These are phyloP conservation scores for Pogonophryne albipinna DNA, from an alignment of 2,797 vertebrate species.

Conservation along the genomic window DNA sequence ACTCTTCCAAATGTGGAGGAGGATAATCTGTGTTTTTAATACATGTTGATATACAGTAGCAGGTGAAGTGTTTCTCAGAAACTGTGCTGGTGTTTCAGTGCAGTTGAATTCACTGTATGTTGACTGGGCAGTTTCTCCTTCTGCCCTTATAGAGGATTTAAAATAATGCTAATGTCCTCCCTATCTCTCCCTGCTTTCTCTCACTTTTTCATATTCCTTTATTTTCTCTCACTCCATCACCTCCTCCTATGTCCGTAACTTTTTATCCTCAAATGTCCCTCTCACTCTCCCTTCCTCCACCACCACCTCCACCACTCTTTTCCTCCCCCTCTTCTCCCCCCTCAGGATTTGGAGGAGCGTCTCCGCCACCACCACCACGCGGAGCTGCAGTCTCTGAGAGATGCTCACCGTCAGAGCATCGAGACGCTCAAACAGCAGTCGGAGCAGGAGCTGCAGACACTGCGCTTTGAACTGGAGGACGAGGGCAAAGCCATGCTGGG, in stretches of 20 bases:
- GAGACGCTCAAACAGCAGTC: constrained; percentile 96
- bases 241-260: constrained; percentile 10
- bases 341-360: constrained; percentile 92
- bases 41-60: neutral
- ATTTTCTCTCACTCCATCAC: constrained; percentile 10
- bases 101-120: neutral
- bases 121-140: constrained; percentile 9
- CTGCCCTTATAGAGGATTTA: constrained; percentile 1
- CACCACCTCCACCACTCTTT: neutral
- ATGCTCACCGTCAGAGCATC: constrained; percentile 94
- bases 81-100: neutral
- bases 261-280: constrained; percentile 15
- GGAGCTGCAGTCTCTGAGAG: constrained; percentile 93
- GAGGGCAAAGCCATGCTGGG: constrained; percentile 99
- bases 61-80: neutral
- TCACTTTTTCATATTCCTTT: constrained; percentile 14
- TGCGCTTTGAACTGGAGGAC: constrained; percentile 97
- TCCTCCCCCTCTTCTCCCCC: neutral
- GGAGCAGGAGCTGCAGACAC: constrained; percentile 96
- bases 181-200: neutral
- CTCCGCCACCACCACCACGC: constrained; percentile 93
- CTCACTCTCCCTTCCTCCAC: neutral
- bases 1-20: neutral
- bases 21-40: neutral
- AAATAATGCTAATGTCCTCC: constrained; percentile 7